Base-by-base conservation (phyloP, 2,888 invertebrate genomes). In the Actias luna region DNA sequence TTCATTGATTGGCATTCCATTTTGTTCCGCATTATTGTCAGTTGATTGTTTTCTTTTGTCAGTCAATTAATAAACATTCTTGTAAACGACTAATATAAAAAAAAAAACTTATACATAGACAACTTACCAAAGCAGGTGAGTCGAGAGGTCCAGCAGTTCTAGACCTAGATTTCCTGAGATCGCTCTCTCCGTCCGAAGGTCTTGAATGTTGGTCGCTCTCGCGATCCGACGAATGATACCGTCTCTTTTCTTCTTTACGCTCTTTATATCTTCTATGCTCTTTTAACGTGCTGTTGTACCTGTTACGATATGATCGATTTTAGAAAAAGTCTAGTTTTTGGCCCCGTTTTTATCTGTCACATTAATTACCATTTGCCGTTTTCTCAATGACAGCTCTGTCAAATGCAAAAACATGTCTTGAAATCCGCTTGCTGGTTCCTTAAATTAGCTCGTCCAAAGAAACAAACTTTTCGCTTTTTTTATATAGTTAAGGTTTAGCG, bases 151-250 rank as follows among this genome's bases (percentile, higher is more conserved):
- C 83, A n/a, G 87, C 80, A 5, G 83, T 83, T 35, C 85, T 83
- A 0, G 89, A 83, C 62, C 84, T 82, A 33, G 85, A 80, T 68
- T 82, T 85, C 68, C 87, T 77, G 46, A 84, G 72, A 29, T 85
- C 87, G 61, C 77, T 84, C 67, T 89, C 88, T 0, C 79, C 82
- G 18, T 89, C 90, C n/a, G 89, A 88, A 22, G 85, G 85, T 57
- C 86, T 78, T 5, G 75, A 75, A 59, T 81, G 87, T 50, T 78
- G 83, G 60, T 89, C 89, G 69, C 93, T 93, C 65, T 93, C 93
- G 61, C 93, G 85, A 46, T 93, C 94, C 36, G 91, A 92, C 1
- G 93, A 93, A 73, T 91, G 87, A 83, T 95, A 94, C 73, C 95
- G 94, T 65, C 93, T 93, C 69, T 82, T 95, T 93, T 85, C 83